Conservation (phyloP, 2,888 invertebrate species). For the Lithosia quadra region DNA sequence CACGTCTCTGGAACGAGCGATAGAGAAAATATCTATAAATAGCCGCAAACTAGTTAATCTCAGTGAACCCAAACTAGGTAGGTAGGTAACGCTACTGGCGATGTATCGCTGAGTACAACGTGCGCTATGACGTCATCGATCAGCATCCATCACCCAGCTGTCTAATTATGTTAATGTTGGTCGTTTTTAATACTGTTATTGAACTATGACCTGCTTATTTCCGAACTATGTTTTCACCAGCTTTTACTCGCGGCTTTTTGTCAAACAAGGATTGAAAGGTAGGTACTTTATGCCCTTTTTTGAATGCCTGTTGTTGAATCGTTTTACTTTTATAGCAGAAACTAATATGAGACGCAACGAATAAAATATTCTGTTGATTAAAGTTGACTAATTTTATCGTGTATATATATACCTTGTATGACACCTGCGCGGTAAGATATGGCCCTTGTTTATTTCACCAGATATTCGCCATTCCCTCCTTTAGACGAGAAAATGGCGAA, state of each 20-base stretch:
- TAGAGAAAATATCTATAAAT: conserved; percentile 21
- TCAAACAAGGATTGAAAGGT: background rate
- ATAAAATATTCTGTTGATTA: too few species aligned
- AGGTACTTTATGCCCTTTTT: too few species aligned
- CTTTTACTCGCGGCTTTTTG: background rate
- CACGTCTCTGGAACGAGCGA: conserved; percentile 14
- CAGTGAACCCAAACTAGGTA: conserved; percentile 21
- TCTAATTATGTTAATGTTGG: conserved; percentile 17
- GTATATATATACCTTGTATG: too few species aligned
- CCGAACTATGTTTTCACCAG: background rate
- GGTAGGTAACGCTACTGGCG: conserved; percentile 16
- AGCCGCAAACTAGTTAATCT: conserved; percentile 23
- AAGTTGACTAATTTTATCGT: too few species aligned
- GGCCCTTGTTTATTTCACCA: background rate
- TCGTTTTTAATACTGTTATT: conserved; percentile 5
- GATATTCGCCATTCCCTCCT: background rate
- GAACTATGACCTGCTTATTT: background rate
- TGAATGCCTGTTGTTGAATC: too few species aligned
- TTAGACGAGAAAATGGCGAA: background rate
- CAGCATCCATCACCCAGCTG: conserved; percentile 24
- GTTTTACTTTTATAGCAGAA: too few species aligned
- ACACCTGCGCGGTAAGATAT: background rate
- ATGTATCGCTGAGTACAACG: conserved; percentile 20
- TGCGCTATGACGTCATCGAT: conserved; percentile 26
- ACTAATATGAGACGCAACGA: too few species aligned